These are phyloP conservation scores for Xylophagus ater DNA, from an alignment of 2,888 invertebrate genomes.

Conservation along the genomic window DNA sequence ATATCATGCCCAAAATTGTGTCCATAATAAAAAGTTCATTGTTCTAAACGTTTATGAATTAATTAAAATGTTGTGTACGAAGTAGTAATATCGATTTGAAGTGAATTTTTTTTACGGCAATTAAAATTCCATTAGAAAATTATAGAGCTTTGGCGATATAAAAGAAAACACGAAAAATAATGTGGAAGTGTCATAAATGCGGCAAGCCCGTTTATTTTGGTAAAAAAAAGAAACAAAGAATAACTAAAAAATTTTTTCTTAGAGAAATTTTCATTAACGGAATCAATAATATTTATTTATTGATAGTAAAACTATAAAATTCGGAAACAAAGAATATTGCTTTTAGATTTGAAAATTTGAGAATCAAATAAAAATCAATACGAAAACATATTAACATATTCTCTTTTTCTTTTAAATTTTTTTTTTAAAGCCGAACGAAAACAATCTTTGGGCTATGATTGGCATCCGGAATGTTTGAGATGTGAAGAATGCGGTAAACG, in stretches of 20 bases:
- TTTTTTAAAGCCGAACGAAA: slow-evolving; percentile 63
- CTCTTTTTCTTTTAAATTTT: neutral
- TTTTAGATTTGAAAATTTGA: too few relatives aligned
- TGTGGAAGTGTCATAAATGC: slow-evolving; percentile 78
- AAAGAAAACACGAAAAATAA: slow-evolving; percentile 26
- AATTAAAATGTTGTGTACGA: too few relatives aligned
- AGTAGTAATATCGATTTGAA: too few relatives aligned
- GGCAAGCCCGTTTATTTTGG: slow-evolving; percentile 72
- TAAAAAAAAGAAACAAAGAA: too few relatives aligned
- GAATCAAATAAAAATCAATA: slow-evolving; percentile 9
- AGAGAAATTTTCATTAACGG: neutral
- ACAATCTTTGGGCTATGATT: slow-evolving; percentile 74
- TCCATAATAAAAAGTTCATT: too few relatives aligned
- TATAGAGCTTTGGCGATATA: too few relatives aligned
- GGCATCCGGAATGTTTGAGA: slow-evolving; percentile 74
- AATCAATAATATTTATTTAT: slow-evolving; percentile 6
- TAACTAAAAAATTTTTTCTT: slow-evolving; percentile 11
- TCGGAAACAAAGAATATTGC: slow-evolving; percentile 7
- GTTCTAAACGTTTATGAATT: too few relatives aligned
- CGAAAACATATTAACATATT: slow-evolving; percentile 7
- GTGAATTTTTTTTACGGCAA: too few relatives aligned
- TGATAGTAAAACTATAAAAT: neutral
- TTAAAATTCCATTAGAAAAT: too few relatives aligned
- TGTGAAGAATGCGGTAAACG: slow-evolving; percentile 76
- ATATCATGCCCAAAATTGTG: too few relatives aligned